Base-by-base conservation (phyloP, 2,888 invertebrate genomes). In the Cosmia pyralina region DNA sequence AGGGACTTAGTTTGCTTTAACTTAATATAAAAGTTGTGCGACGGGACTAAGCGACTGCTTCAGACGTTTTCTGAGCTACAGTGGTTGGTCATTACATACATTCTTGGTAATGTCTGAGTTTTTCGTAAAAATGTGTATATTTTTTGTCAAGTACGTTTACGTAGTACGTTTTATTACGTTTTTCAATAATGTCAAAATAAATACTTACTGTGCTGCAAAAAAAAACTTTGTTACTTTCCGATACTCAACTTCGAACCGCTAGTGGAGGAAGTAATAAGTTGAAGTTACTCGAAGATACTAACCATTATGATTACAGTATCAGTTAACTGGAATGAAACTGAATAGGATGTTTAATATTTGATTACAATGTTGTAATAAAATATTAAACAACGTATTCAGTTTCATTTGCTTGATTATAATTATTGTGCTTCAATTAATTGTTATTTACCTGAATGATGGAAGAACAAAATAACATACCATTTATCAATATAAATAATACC, bases 1-100 rank as follows among this genome's bases (percentile, higher is more conserved):
- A 2, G 44, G 28, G 68, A 55, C 62, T 58, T 17, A 60, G 63
- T 77, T 67, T 59, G 11, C 59, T 64, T 58, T 77, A 79, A 77
- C 59, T 82, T 57, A 64, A 67, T 79, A 77, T 77, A 82, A 71
- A 69, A 77, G 55, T 82, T 79, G 13, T 44, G 50, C 79, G 65
- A 10, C 63, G 50, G 11, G 1, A 28, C 50, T 22, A 57, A 75
- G 38, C 57, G 65, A 55, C 48, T 50, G 41, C 34, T 41, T 52
- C 52, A 34, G 41, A 57, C 19, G 15, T 34, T 59, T 53, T 64
- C 50, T 44, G 28, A 13, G 48, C 13, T 52, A 34, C 55, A 34
- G 13, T 44, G 55, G 38, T 67, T 19, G 28, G 44, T 11, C 34
- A 50, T 41, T 64, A 59, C 53, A 55, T 41, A 17, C 13, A 52